Base-by-base conservation (phyloP, 2,113 vertebrate species). In the Melanocharis versteri region DNA sequence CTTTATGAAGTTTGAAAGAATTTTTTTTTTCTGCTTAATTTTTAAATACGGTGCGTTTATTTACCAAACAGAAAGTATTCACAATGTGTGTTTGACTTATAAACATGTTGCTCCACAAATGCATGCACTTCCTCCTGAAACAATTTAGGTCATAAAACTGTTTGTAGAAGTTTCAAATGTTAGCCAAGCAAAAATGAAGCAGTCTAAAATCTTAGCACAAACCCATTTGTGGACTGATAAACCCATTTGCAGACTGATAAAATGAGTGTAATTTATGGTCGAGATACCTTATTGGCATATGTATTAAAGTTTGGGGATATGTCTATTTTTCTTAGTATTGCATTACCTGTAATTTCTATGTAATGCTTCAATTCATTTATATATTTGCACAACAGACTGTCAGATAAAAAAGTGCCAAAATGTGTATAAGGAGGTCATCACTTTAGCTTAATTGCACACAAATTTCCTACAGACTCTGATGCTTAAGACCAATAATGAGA, bases 401-500 rank as follows among this genome's bases (percentile, higher is more conserved):
- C 82, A 92, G 96, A 97, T 97, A 97, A 97, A 97, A 96, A 97
- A 97, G 96, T 97, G 97, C 96, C 96, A 97, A 97, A 97, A 96
- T 96, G 94, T 97, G 89, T 97, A 93, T 90, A 93, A 97, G 95
- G 94, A 91, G 96, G 93, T 96, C 96, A 96, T 97, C 94, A 78
- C 91, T 97, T 98, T 95, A 97, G 95, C 95, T 97, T 98, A 98
- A 98, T 98, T 98, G 97, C 87, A 71, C 95, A 96, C 89, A 96
- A 93, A 97, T 97, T 98, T 98, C 97, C 97, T 97, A 95, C 87
- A 85, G 96, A 50, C 93, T 91, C 89, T 93, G 94, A 96, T 91
- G 92, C 91, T 94, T 88, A 96, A 93, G 91, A 65, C 95, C 95
- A 97, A 96, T 97, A 97, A 97, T 83, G 95, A 97, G 96, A 78